Base-by-base conservation (phyloP, 2,888 invertebrate species). In the Euclidia mi region DNA sequence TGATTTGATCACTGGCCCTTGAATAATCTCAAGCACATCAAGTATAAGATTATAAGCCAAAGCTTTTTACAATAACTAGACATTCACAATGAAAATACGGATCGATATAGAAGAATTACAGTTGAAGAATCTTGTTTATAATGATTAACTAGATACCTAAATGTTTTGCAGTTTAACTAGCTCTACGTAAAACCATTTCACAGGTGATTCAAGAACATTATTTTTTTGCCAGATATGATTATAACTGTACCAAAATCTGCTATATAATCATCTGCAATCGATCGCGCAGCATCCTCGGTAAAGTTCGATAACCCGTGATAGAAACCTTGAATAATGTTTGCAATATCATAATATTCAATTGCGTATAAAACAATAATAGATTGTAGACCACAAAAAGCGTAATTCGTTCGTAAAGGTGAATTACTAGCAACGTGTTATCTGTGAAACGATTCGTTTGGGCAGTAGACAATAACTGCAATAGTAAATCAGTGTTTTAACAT, bases 1-100 rank as follows among this genome's bases (percentile, higher is more conserved):
- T n/a, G n/a, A 53, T 68, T 42, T 62, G 50, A 71, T 57, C 61
- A 46, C 55, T 41, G 18, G 17, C 51, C 45, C 55, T 70, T 40
- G 48, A 67, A 40, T 42, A 35, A 65, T 55, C 56, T 67, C 35
- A 56, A 67, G 56, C 34, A 20, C 25, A 35, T 37, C 42, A 31
- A 50, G 31, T 18, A 25, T 49, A 18, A 52, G 41, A 65, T 58
- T 57, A 60, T 56, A 49, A 31, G 38, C 48, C 45, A 45, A 14
- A 34, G 12, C 14, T 12, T 25, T 25, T 25, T 25, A 25, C 20
- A 0, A 7, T 25, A 25, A 25, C 4, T 7, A 6, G 20, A 25
- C 4, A 7, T 25, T 25, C 14, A 34, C 14, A 6, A 6, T 9
- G 14, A 14, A 34, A 14, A n/a, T n/a, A n/a, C n/a, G n/a, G n/a